Conservation (phyloP, 2,888 invertebrate species). For the Reticulitermes lucifugus region DNA sequence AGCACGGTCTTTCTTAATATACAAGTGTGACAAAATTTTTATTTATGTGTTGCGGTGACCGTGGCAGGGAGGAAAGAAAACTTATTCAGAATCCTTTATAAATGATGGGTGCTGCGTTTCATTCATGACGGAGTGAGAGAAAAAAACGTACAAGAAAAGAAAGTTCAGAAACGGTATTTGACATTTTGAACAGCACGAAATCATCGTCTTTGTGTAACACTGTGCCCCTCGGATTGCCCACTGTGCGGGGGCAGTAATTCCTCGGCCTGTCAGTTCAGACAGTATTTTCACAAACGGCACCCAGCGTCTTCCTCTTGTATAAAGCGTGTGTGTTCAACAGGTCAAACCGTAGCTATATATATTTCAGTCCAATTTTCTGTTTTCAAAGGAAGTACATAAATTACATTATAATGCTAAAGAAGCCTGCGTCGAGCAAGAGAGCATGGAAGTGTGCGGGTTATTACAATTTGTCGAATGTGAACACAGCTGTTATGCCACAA, state of each 20-base stretch:
- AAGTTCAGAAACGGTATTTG: slow-evolving; percentile 41
- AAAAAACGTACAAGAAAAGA: neutral
- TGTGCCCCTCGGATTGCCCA: slow-evolving; percentile 38
- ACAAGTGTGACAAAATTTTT: slow-evolving; percentile 31
- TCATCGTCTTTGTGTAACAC: slow-evolving; percentile 42
- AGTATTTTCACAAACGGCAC: slow-evolving; percentile 31
- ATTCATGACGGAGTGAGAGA: neutral
- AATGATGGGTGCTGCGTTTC: slow-evolving; percentile 3
- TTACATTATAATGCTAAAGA: neutral
- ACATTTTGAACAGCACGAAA: slow-evolving; percentile 47
- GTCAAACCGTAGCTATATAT: slow-evolving; percentile 19
- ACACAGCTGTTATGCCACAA: neutral
- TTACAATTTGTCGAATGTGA: neutral
- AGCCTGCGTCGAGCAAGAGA: neutral
- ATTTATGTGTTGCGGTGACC: slow-evolving; percentile 2
- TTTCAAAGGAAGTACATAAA: neutral
- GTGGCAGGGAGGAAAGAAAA: neutral
- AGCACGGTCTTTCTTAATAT: neutral
- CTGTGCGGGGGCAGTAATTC: slow-evolving; percentile 36
- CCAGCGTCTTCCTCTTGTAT: slow-evolving; percentile 21
- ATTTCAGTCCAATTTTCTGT: slow-evolving; percentile 1
- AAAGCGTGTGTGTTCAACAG: slow-evolving; percentile 33
- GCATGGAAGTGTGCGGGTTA: neutral
- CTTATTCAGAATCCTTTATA: neutral
- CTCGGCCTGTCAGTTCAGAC: slow-evolving; percentile 38